Evolutionary conservation across 2,113 vertebrate genomes (phyloP).

Genomic region (Thalassoma bifasciatum): DNA sequence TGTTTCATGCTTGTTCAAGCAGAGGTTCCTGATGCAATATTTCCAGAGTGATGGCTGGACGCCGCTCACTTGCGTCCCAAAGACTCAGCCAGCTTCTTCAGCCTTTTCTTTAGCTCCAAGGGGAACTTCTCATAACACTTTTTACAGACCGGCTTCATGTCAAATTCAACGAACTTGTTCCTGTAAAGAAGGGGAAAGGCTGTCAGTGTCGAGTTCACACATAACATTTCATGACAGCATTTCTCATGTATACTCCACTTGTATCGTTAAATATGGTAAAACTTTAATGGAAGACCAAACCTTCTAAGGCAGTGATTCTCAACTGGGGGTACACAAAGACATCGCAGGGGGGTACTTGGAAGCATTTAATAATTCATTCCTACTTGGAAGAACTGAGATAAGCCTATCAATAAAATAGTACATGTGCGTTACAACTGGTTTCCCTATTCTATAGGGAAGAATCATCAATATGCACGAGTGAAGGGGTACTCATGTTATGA

Average conservation of each 20-base stretch:
- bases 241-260: not conserved
- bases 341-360: too few species aligned
- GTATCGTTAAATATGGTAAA: too few species aligned
- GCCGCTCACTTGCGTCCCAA: slow-evolving; percentile 90
- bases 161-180: slow-evolving; percentile 99
- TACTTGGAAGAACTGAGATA: too few species aligned
- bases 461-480: too few species aligned
- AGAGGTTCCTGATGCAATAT: slow-evolving; percentile 7
- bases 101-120: slow-evolving; percentile 97
- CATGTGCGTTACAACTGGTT: too few species aligned
- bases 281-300: too few species aligned
- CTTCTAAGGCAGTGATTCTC: too few species aligned
- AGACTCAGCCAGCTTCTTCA: slow-evolving; percentile 97
- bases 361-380: too few species aligned
- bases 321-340: too few species aligned
- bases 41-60: slow-evolving; percentile 3
- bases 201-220: not conserved
- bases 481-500: too few species aligned
- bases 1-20: not conserved
- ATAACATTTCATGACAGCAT: not conserved
- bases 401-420: too few species aligned
- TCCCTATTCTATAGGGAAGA: too few species aligned
- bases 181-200: slow-evolving; percentile 77
- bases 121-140: slow-evolving; percentile 99
- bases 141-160: slow-evolving; percentile 99